These are phyloP conservation scores for Melanotaenia trifasciata DNA, from an alignment of 2,797 vertebrate species.

Conservation along the genomic window DNA sequence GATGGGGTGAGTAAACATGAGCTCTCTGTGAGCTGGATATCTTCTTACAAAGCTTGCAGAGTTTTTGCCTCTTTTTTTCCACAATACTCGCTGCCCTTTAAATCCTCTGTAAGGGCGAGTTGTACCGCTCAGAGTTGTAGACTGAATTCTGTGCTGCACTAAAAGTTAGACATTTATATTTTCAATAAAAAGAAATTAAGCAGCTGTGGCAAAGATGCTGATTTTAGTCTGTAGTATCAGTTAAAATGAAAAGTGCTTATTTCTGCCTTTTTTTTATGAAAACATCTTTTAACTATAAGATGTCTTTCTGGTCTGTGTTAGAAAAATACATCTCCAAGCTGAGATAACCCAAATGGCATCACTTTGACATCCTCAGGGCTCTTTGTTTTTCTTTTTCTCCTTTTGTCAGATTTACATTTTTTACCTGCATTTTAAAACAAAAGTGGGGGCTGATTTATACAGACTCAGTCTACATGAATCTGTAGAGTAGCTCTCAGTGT, in stretches of 20 bases:
- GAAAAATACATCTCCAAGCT: background rate
- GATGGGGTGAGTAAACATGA: constrained; percentile 2
- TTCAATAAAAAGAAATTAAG: background rate
- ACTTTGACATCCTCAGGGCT: constrained; percentile 2
- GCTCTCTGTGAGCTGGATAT: constrained; percentile 3
- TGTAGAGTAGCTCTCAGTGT: background rate
- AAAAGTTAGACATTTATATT: background rate
- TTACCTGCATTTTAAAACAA: background rate
- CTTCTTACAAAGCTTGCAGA: background rate
- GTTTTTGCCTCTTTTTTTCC: constrained; percentile 11
- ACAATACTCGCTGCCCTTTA: background rate
- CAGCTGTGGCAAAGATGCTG: background rate
- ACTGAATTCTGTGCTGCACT: background rate
- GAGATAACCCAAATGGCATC: constrained; percentile 5
- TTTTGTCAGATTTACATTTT: background rate
- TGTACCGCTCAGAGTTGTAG: background rate
- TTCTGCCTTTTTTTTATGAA: background rate
- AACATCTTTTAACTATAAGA: background rate
- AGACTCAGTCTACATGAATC: background rate
- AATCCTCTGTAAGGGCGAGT: background rate
- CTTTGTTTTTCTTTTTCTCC: background rate
- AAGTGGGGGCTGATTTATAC: background rate
- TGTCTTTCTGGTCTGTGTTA: background rate
- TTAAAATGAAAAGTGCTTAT: background rate
- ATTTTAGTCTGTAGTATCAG: background rate